Conservation (phyloP, 2,888 invertebrate genomes). For the Biston betularia region DNA sequence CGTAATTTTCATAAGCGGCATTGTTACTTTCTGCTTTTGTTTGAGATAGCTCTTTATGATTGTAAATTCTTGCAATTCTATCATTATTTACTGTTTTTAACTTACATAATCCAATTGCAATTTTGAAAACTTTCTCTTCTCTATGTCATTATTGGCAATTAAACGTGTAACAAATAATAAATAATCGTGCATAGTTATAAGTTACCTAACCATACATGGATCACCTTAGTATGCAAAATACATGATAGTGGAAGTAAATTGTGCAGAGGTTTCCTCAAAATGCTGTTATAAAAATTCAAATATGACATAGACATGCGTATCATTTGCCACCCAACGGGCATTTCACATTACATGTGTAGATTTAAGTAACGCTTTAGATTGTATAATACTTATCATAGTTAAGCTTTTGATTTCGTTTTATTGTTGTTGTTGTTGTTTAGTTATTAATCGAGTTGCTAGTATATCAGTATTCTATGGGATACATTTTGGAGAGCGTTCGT, state of each 20-base stretch:
- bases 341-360: slow-evolving; percentile 5
- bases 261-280: not conserved
- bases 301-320: not conserved
- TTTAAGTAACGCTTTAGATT: slow-evolving; percentile 24
- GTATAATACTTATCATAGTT: not conserved
- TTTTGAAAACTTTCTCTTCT: slow-evolving; percentile 52
- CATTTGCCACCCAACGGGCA: slow-evolving; percentile 10
- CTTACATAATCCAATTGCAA: slow-evolving; percentile 50
- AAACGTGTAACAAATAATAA: slow-evolving; percentile 34
- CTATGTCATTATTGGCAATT: slow-evolving; percentile 43
- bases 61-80: slow-evolving; percentile 46
- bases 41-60: slow-evolving; percentile 37
- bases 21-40: slow-evolving; percentile 60
- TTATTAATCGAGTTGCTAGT: not conserved
- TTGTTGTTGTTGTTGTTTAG: not conserved
- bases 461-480: too few species aligned
- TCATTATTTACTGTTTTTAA: slow-evolving; percentile 45
- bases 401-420: not conserved
- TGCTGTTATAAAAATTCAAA: not conserved
- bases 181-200: not conserved
- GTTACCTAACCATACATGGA: slow-evolving; percentile 8
- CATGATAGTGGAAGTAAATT: slow-evolving; percentile 4
- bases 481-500: too few species aligned
- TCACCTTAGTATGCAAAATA: slow-evolving; percentile 32
- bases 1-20: slow-evolving; percentile 49